Percentiles rank a stretch among this genome's conserved stretches.
phyloP scores from a whole-genome alignment of 2,888 invertebrate species.

The Anoncus sp. region DNA sequence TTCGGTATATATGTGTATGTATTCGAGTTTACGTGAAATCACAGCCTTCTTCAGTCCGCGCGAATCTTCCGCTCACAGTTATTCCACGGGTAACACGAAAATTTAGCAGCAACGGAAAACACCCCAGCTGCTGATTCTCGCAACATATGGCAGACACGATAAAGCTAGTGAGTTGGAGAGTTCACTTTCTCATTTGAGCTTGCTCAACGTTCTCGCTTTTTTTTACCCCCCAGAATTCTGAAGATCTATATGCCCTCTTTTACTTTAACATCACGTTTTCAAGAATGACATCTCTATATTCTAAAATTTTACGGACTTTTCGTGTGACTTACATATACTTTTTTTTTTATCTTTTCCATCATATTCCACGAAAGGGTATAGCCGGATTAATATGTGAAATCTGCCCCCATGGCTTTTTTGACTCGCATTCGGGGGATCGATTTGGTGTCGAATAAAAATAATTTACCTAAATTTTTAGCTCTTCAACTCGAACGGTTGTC shows the following conservation, averaged over 20 bases:
- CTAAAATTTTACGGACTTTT: too few species aligned
- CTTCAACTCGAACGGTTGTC: too few species aligned
- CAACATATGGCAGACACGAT: constrained; percentile 36
- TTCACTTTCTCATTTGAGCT: constrained; percentile 42
- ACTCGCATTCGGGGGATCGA: too few species aligned
- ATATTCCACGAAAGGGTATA: too few species aligned
- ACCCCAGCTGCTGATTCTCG: constrained; percentile 26
- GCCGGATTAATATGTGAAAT: too few species aligned
- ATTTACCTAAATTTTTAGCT: too few species aligned
- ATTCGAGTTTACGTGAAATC: constrained; percentile 36
- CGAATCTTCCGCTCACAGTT: constrained; percentile 21
- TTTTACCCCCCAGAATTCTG: neutral
- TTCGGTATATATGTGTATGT: constrained; percentile 3
- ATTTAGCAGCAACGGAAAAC: constrained; percentile 27
- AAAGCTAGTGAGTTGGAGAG: constrained; percentile 18
- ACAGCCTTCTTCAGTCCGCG: constrained; percentile 20
- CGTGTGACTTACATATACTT: too few species aligned
- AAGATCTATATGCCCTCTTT: constrained; percentile 2
- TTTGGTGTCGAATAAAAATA: too few species aligned
- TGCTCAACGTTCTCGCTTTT: constrained; percentile 7
- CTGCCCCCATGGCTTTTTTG: too few species aligned
- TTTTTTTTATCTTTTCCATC: too few species aligned
- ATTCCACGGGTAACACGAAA: constrained; percentile 8
- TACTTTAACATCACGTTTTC: constrained; percentile 5
- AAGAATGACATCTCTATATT: constrained; percentile 10